A percentile compares a stretch with the other conserved stretches of the same genome.
These are phyloP conservation scores for Thecophora atra DNA, from an alignment of 2,888 invertebrate genomes.

Conservation along the genomic window DNA sequence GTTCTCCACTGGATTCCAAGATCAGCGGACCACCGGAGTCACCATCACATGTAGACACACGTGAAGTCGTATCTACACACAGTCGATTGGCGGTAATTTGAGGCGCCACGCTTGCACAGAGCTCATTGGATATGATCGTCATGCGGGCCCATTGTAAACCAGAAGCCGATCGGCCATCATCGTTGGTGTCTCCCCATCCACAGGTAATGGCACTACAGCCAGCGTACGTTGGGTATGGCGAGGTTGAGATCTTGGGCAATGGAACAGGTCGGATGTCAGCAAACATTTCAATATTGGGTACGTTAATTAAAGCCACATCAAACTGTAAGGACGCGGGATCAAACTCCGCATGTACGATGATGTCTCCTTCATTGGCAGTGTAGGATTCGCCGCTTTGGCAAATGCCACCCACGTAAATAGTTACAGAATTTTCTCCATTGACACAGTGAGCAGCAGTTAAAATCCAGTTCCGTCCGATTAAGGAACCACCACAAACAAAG, in stretches of 20 bases:
- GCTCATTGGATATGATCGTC: background rate
- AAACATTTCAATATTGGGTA: background rate
- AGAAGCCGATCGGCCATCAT: background rate
- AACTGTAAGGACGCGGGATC: background rate
- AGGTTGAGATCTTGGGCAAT: background rate
- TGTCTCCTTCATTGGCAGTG: background rate
- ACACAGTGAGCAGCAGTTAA: constrained; percentile 39
- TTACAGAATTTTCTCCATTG: background rate
- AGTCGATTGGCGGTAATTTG: background rate
- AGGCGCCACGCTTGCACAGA: background rate
- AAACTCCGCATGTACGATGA: background rate
- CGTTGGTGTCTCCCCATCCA: background rate
- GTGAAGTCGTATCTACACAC: background rate
- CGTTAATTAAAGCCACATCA: background rate
- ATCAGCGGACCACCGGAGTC: constrained; percentile 8
- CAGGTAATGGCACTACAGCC: background rate
- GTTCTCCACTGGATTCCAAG: background rate
- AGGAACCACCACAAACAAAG: constrained; percentile 40
- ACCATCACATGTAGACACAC: background rate
- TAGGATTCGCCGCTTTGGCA: background rate
- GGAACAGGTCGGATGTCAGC: background rate
- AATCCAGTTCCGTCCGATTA: constrained; percentile 28
- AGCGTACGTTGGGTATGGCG: background rate
- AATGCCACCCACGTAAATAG: background rate
- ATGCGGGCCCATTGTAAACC: background rate